Conservation (phyloP, 2,888 invertebrate species). For the Endotricha flammealis region DNA sequence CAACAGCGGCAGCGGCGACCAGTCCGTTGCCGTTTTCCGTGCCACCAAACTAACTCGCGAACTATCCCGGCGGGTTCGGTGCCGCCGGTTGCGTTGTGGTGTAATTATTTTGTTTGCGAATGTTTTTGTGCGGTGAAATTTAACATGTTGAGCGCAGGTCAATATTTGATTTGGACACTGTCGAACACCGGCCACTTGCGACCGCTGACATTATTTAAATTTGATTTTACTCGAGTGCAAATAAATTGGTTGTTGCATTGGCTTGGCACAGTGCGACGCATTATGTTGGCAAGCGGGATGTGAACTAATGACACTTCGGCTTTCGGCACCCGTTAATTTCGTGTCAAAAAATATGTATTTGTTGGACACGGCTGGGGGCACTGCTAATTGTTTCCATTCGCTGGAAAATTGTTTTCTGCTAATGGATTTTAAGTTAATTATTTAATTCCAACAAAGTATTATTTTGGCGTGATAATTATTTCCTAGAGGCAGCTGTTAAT, state of each 20-base stretch:
- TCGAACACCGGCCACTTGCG: conserved; percentile 40
- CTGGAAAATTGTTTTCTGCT: not conserved
- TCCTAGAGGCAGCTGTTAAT: no score
- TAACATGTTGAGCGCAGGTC: conserved; percentile 66
- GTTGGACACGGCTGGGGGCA: not conserved
- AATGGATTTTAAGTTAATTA: no score
- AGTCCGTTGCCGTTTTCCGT: conserved; percentile 64
- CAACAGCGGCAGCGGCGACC: conserved; percentile 35
- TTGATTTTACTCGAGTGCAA: conserved; percentile 33
- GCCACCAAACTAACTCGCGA: conserved; percentile 69
- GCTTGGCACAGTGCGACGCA: conserved; percentile 9
- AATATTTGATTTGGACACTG: conserved; percentile 60
- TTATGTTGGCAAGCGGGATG: not conserved
- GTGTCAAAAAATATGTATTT: not conserved
- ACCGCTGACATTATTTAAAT: conserved; percentile 43
- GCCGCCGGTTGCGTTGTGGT: conserved; percentile 40
- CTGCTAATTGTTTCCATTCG: not conserved
- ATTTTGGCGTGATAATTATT: no score
- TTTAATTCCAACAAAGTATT: no score
- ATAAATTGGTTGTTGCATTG: conserved; percentile 10
- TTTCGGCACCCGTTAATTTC: no score
- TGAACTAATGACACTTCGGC: not conserved
- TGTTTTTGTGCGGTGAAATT: conserved; percentile 65
- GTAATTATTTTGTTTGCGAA: conserved; percentile 68
- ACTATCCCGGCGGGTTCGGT: conserved; percentile 57